Evolutionary conservation across 2,797 vertebrate species (phyloP).

Genomic region (Dicrostonyx torquatus): DNA sequence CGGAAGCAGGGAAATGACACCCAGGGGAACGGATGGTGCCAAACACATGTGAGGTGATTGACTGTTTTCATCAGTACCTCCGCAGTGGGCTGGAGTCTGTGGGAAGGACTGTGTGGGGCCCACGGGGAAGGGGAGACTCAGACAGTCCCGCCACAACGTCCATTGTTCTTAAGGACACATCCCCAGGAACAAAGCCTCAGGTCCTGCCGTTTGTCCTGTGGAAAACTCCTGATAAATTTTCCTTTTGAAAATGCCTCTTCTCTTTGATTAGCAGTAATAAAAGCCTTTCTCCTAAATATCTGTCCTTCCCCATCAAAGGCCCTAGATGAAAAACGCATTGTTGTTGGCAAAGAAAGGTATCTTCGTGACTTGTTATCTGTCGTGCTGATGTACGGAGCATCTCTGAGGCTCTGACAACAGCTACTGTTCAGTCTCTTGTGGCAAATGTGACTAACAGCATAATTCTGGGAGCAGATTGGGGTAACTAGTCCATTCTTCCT

Average conservation of each 20-base stretch:
- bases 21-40: not conserved
- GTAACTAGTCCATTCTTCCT: slow-evolving; percentile 73
- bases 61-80: slow-evolving; percentile 50
- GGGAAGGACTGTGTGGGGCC: slow-evolving; percentile 40
- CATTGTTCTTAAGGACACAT: slow-evolving; percentile 59
- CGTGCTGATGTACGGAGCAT: slow-evolving; percentile 80
- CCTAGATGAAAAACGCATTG: slow-evolving; percentile 74
- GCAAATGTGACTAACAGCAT: slow-evolving; percentile 72
- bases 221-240: slow-evolving; percentile 74
- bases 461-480: slow-evolving; percentile 79
- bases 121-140: not conserved
- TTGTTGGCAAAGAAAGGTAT: slow-evolving; percentile 78
- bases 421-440: slow-evolving; percentile 81
- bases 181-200: slow-evolving; percentile 47
- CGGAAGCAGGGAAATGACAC: slow-evolving; percentile 18
- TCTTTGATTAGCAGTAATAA: slow-evolving; percentile 77
- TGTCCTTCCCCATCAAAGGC: slow-evolving; percentile 68
- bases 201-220: slow-evolving; percentile 59
- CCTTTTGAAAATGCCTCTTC: slow-evolving; percentile 47
- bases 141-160: not conserved
- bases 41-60: slow-evolving; percentile 56
- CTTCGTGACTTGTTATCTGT: slow-evolving; percentile 83
- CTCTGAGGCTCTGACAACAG: slow-evolving; percentile 78
- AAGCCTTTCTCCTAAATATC: slow-evolving; percentile 73
- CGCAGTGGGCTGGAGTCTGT: accelerated